A percentile compares a stretch with the other conserved stretches of the same genome.
phyloP scores from a whole-genome alignment of 2,888 invertebrate species.

The Drosophila koepferae region DNA sequence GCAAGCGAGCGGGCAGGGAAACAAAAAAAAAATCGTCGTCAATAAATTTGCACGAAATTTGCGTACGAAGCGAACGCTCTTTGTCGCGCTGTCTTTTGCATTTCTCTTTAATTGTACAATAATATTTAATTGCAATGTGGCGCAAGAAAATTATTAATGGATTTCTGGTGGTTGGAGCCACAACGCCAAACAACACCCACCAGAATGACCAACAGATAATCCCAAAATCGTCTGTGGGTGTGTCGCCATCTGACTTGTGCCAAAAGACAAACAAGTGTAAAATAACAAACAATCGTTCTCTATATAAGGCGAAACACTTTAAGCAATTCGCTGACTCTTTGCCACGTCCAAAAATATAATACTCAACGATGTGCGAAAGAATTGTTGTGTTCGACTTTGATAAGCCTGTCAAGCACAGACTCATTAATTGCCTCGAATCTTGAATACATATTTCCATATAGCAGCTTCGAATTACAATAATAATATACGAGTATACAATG shows the following conservation, averaged over 20 bases:
- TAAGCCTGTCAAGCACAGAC: constrained; percentile 11
- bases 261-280: constrained; percentile 63
- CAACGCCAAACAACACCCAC: constrained; percentile 35
- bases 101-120: constrained; percentile 70
- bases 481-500: background rate
- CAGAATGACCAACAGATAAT: constrained; percentile 46
- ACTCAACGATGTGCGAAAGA: constrained; percentile 54
- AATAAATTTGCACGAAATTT: constrained; percentile 62
- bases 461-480: background rate
- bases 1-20: constrained; percentile 9
- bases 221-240: constrained; percentile 54
- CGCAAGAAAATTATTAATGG: constrained; percentile 61
- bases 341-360: constrained; percentile 36
- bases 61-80: constrained; percentile 26
- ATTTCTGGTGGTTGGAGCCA: constrained; percentile 21
- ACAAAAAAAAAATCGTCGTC: constrained; percentile 57
- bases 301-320: constrained; percentile 44
- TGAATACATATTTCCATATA: background rate
- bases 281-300: constrained; percentile 48
- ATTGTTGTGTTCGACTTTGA: constrained; percentile 24
- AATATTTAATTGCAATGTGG: constrained; percentile 71
- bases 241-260: constrained; percentile 37
- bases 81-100: constrained; percentile 59
- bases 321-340: constrained; percentile 37
- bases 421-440: constrained; percentile 1